Conservation (phyloP, 2,888 invertebrate species). For the Cheilosia pagana region DNA sequence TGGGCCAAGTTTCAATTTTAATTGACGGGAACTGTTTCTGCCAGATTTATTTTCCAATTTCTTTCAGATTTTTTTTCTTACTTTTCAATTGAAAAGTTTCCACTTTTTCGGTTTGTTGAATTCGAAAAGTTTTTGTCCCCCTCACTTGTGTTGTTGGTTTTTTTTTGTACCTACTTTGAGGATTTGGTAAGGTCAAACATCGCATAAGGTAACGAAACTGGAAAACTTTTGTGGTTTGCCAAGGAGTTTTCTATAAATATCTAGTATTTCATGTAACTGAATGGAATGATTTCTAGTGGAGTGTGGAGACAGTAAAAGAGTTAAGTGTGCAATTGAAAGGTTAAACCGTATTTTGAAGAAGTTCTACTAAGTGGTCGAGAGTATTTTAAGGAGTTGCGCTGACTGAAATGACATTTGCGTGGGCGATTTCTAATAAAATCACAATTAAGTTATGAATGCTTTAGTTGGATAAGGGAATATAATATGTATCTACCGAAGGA, state of each 20-base stretch:
- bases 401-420: too few species aligned
- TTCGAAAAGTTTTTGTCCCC: slow-evolving; percentile 35
- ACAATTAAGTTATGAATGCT: too few species aligned
- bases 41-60: slow-evolving; percentile 57
- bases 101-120: slow-evolving; percentile 46
- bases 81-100: slow-evolving; percentile 59
- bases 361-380: too few species aligned
- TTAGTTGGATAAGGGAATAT: too few species aligned
- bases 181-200: slow-evolving; percentile 42
- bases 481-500: too few species aligned
- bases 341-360: not conserved
- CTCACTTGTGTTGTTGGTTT: slow-evolving; percentile 18
- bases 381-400: too few species aligned
- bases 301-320: not conserved
- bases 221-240: slow-evolving; percentile 29
- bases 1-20: slow-evolving; percentile 69
- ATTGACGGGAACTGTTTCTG: slow-evolving; percentile 69
- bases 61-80: slow-evolving; percentile 4
- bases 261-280: slow-evolving; percentile 6
- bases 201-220: slow-evolving; percentile 5
- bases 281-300: slow-evolving; percentile 6
- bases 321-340: not conserved
- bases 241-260: slow-evolving; percentile 10
- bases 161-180: slow-evolving; percentile 17
- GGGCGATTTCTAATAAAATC: too few species aligned